phyloP scores from a whole-genome alignment of 2,113 vertebrate species.

The Acrocephalus arundinaceus region DNA sequence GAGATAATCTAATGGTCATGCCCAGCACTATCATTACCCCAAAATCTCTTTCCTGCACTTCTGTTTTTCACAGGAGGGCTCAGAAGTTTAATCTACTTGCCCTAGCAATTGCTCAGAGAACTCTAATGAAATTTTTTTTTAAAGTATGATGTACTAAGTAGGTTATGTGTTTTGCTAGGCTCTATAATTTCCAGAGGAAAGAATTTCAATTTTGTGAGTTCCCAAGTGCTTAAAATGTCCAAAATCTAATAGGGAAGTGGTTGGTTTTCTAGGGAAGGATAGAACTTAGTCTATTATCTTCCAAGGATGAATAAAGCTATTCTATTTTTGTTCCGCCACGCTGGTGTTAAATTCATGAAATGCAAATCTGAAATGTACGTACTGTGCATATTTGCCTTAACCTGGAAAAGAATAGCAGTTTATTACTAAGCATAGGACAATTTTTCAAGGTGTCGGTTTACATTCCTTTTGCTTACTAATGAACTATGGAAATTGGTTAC shows the following conservation, averaged over 20 bases:
- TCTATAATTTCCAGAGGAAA: background rate
- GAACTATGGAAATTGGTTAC: slow-evolving; percentile 60
- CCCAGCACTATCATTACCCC: background rate
- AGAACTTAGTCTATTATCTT: background rate
- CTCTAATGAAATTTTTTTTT: background rate
- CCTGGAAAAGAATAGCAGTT: background rate
- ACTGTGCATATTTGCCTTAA: slow-evolving; percentile 41
- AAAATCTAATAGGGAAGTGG: background rate
- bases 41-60: background rate
- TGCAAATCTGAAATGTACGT: background rate
- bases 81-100: background rate
- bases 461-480: slow-evolving; percentile 53
- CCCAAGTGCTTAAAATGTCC: background rate
- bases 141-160: background rate
- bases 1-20: background rate
- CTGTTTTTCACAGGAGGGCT: background rate
- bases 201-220: background rate
- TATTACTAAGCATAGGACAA: slow-evolving; percentile 33
- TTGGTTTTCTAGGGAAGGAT: background rate
- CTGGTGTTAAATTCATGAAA: slow-evolving; percentile 45
- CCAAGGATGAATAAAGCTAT: background rate
- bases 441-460: slow-evolving; percentile 37
- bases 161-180: background rate
- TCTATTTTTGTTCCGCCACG: slow-evolving; percentile 30
- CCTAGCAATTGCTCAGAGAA: background rate